Conservation (phyloP, 2,797 vertebrate species). For the Protosalanx chinensis region DNA sequence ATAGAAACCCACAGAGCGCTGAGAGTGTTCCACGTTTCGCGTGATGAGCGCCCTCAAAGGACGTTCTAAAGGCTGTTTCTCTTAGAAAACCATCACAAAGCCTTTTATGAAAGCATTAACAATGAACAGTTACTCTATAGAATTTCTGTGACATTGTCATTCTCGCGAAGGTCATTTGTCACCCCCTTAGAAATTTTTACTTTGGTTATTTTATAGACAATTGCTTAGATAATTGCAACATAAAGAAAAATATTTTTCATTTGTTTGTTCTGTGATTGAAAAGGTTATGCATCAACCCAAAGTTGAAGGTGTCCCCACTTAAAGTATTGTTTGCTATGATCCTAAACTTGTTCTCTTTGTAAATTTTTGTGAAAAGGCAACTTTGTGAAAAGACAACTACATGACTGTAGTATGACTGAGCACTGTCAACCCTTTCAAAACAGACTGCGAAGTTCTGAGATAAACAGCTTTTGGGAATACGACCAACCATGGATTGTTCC, state of each 20-base stretch:
- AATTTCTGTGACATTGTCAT: neutral
- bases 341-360: too few relatives aligned
- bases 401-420: too few relatives aligned
- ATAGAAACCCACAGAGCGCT: conserved; percentile 46
- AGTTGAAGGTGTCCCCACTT: too few relatives aligned
- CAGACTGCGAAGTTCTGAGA: too few relatives aligned
- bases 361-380: too few relatives aligned
- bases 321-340: too few relatives aligned
- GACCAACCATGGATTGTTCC: too few relatives aligned
- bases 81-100: neutral
- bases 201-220: neutral
- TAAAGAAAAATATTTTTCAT: neutral
- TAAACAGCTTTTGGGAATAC: too few relatives aligned
- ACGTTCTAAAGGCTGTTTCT: neutral
- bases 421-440: too few relatives aligned
- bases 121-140: neutral
- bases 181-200: neutral
- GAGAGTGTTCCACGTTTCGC: neutral
- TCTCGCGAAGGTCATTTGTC: neutral
- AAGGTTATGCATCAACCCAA: too few relatives aligned
- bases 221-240: neutral
- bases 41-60: neutral
- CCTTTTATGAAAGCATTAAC: conserved; percentile 7
- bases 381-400: too few relatives aligned
- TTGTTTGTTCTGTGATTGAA: neutral